Conservation (phyloP, 1,140 invertebrate genomes). For the Ceratina calcarata region DNA sequence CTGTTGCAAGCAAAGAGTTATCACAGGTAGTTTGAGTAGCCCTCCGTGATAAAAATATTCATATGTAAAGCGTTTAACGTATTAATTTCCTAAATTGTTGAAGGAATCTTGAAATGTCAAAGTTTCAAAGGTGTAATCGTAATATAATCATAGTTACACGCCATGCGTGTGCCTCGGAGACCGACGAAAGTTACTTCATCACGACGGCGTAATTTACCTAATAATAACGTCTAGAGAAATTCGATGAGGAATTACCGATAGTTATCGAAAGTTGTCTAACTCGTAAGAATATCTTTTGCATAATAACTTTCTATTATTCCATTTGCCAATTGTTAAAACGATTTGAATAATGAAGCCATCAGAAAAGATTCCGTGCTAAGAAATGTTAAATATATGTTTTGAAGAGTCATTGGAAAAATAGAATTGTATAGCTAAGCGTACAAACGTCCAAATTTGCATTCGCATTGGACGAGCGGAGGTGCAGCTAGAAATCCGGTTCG, state of each 20-base stretch:
- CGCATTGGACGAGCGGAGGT: conserved; percentile 10
- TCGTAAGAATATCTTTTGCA: neutral
- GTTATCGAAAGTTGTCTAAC: neutral
- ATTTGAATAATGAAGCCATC: neutral
- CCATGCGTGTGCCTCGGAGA: neutral
- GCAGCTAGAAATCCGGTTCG: conserved; percentile 25
- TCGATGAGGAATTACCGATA: neutral
- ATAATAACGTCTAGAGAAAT: neutral
- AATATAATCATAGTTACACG: neutral
- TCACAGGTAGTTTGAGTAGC: too few relatives aligned
- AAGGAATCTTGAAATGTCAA: conserved; percentile 1
- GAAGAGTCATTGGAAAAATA: too few relatives aligned
- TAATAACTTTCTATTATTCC: neutral
- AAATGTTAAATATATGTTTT: neutral
- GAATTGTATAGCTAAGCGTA: neutral
- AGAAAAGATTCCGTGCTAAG: neutral
- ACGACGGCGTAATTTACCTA: neutral
- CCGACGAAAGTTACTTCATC: neutral
- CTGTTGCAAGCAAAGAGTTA: too few relatives aligned
- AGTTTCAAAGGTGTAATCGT: neutral
- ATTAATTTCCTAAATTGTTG: too few relatives aligned
- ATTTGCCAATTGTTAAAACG: neutral
- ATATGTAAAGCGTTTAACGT: too few relatives aligned
- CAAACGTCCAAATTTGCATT: neutral
- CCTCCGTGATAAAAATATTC: too few relatives aligned